Percentiles rank a stretch among this genome's conserved stretches.
Conservation (phyloP, 2,888 invertebrate genomes). For the Diarsia rubi region DNA sequence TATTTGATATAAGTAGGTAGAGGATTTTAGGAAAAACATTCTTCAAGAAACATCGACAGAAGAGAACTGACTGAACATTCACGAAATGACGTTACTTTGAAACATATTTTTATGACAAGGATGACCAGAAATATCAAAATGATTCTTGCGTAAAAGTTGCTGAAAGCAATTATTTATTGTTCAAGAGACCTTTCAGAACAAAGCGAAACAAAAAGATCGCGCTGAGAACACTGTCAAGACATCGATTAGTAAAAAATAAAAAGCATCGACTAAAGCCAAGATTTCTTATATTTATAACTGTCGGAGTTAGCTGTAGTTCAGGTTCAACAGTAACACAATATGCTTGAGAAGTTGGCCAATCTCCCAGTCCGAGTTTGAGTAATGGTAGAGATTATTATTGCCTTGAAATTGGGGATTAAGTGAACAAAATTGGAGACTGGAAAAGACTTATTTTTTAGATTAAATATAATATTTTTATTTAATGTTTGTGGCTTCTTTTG, state of each 20-base stretch:
- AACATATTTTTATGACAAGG: not conserved
- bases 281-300: conserved; percentile 61
- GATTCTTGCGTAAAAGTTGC: not conserved
- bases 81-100: too few relatives aligned
- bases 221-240: conserved; percentile 62
- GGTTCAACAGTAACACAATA: conserved; percentile 65
- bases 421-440: conserved; percentile 14
- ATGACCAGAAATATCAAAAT: not conserved
- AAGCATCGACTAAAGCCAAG: conserved; percentile 59
- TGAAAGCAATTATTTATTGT: conserved; percentile 7
- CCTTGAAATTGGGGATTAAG: conserved; percentile 42
- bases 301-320: conserved; percentile 61
- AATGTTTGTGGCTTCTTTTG: not conserved
- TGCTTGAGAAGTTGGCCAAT: conserved; percentile 52
- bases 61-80: too few relatives aligned
- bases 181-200: conserved; percentile 18
- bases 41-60: not conserved
- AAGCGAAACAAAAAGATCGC: conserved; percentile 31
- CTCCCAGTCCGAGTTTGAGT: conserved; percentile 53
- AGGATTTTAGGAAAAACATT: not conserved
- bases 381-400: conserved; percentile 48
- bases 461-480: not conserved
- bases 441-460: not conserved
- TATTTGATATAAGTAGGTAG: not conserved
- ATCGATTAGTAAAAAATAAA: conserved; percentile 64